Base-by-base conservation (phyloP, 1,140 invertebrate species). In the Drosophila sucinea region DNA sequence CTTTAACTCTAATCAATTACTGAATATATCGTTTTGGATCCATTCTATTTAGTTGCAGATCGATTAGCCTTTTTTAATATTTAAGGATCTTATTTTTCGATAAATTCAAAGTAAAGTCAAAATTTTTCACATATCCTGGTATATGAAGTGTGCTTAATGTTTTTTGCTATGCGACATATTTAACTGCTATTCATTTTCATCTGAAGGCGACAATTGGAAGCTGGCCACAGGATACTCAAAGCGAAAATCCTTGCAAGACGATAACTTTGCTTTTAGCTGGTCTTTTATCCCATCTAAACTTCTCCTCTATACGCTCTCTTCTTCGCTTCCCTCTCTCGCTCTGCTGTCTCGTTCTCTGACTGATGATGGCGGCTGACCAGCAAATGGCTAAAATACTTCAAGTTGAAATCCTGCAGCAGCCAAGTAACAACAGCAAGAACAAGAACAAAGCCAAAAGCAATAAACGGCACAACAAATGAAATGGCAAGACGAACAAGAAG, bases 321-420 rank as follows among this genome's bases (percentile, higher is more conserved):
- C n/a, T n/a, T 25, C 7, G 23, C 25, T 23, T 47, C 44, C 2
- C 25, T 41, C 30, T 58, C 51, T 54, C 27, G 5, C 4, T 44
- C 17, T 8, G 4, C 27, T 17, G 29, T 4, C 25, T 47, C 44
- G 6, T 47, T 27, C 35, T 29, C 62, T 73, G 77, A 87, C 67
- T 63, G 79, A 69, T 80, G 73, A 73, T 77, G 76, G 69, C 60
- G 81, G 73, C 60, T 83, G 81, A 83, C 79, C 79, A 87, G 76
- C 66, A 87, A 86, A 86, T 82, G 83, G 79, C 83, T 70, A 77
- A 87, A 77, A 87, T 82, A 82, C 83, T 86, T 86, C 75, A 86
- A 76, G 83, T 74, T 65, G 54, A 87, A 81, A 70, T 86, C 72
- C 82, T 79, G 67, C 56, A 66, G 47, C 41, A 60, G 60, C 60